Evolutionary conservation across 2,797 vertebrate species (phyloP), one percentile per base, ranked within the genome.

Genomic region (Leptoclinus maculatus): DNA sequence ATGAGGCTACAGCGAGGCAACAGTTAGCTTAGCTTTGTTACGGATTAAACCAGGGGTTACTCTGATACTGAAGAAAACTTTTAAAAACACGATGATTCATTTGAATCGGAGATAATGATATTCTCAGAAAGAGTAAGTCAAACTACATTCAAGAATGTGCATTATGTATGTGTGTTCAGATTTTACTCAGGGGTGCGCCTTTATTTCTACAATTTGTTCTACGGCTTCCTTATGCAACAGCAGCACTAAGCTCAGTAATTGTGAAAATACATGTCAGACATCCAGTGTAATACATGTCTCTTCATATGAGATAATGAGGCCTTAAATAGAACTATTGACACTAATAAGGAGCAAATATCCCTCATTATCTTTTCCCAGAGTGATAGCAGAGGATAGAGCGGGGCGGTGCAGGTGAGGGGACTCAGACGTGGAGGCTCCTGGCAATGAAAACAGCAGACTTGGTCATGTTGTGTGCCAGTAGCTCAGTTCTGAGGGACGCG

Each of bases 331-430:
- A 81, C 85, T 91, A 91, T 89, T 94, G 89, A 90, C 83, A 75
- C 87, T 94, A 95, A 95, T 94, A 87, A 92, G 87, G 80, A 32
- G 81, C 66, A 92, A 95, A 94, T 94, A 88, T 92, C 86, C 85
- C 83, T 89, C 86, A 94, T 95, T 95, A 95, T 94, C 87, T 93
- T 79, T 87, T 71, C 88, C 78, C 60, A 83, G 82, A 91, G 88
- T 87, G 91, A 94, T 91, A 88, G 81, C 85, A 81, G 78, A 73
- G 65, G 75, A 81, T 59, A 41, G 68, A 68, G 71, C 0, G 0
- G 56, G 34, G 71, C 63, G 83, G 79, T 32, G 39, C 29, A 58
- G 64, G 80, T 71, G 74, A 54, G 63, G 62, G 0, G 65, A 85
- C 68, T 66, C 65, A 47, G 75, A 45, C 63, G 60, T 66, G 71